These are phyloP conservation scores for Elymnias hypermnestra DNA, from an alignment of 1,140 invertebrate genomes.

Conservation along the genomic window DNA sequence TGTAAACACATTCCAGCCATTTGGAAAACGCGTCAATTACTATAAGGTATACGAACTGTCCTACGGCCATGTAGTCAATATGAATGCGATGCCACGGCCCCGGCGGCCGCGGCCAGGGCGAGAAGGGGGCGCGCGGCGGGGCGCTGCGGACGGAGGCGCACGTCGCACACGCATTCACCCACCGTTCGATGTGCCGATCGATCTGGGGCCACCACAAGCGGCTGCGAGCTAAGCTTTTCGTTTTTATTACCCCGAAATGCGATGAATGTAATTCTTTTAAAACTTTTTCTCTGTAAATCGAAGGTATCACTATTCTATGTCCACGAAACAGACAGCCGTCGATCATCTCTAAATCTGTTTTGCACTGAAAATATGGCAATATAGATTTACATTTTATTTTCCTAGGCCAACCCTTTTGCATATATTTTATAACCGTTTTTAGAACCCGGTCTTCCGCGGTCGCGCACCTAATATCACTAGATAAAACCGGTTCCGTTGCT, in stretches of 20 bases:
- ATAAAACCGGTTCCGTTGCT: slow-evolving; percentile 8
- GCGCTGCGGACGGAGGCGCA: slow-evolving; percentile 8
- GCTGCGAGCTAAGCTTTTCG: slow-evolving; percentile 24
- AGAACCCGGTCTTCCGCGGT: slow-evolving; percentile 15
- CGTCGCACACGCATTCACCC: slow-evolving; percentile 4
- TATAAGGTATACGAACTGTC: slow-evolving; percentile 16
- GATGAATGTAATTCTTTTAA: slow-evolving; percentile 23
- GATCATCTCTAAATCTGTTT: slow-evolving; percentile 24
- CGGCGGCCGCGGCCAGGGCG: slow-evolving; percentile 9
- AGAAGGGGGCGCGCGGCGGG: slow-evolving; percentile 10
- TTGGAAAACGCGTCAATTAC: slow-evolving; percentile 14
- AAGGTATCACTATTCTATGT: slow-evolving; percentile 28
- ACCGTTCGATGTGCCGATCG: slow-evolving; percentile 9
- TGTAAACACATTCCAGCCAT: no score
- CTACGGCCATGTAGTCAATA: slow-evolving; percentile 23
- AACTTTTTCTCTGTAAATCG: slow-evolving; percentile 13
- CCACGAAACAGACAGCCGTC: slow-evolving; percentile 30
- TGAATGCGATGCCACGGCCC: slow-evolving; percentile 20
- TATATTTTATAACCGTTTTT: slow-evolving; percentile 26
- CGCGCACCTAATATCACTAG: slow-evolving; percentile 5
- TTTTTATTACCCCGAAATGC: slow-evolving; percentile 29
- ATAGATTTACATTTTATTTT: slow-evolving; percentile 29
- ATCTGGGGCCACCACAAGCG: slow-evolving; percentile 17
- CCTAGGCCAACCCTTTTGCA: slow-evolving; percentile 26
- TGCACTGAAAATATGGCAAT: slow-evolving; percentile 28